Evolutionary conservation across 2,113 vertebrate species (phyloP).

Genomic region (Brachyistius frenatus): DNA sequence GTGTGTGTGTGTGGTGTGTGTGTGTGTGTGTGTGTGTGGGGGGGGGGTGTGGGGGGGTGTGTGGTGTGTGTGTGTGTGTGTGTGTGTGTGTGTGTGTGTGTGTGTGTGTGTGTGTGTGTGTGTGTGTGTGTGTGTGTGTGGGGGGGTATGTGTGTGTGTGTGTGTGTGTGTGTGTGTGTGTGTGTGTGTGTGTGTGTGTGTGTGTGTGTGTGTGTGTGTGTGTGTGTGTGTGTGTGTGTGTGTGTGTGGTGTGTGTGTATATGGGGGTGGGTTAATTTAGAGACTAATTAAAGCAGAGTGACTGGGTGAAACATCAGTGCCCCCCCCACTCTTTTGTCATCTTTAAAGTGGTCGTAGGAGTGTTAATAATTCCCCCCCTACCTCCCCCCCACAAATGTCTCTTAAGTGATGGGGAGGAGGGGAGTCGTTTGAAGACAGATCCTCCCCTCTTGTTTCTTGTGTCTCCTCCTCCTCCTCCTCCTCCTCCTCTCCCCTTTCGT

Average conservation of each 20-base stretch:
- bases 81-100: too few relatives aligned
- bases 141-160: too few relatives aligned
- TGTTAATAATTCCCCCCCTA: constrained; percentile 83
- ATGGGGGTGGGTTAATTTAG: constrained; percentile 75
- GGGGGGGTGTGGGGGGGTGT: too few relatives aligned
- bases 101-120: too few relatives aligned
- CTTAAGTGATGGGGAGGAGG: constrained; percentile 79
- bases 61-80: too few relatives aligned
- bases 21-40: too few relatives aligned
- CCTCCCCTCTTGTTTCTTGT: constrained; percentile 69
- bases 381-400: constrained; percentile 69
- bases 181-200: too few relatives aligned
- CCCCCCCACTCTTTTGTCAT: constrained; percentile 76
- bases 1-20: too few relatives aligned
- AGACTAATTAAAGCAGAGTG: constrained; percentile 85
- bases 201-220: too few relatives aligned
- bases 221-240: constrained; percentile 16
- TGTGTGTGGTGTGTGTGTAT: constrained; percentile 2
- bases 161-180: too few relatives aligned
- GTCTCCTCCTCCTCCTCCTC: not conserved
- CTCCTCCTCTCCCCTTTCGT: constrained; percentile 47
- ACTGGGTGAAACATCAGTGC: constrained; percentile 82
- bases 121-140: too few relatives aligned
- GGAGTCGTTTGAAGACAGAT: constrained; percentile 70
- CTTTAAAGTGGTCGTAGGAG: constrained; percentile 86